Evolutionary conservation across 35 echinoderm and acorn worm species (phyloP).

Genomic region (Diadema setosum): DNA sequence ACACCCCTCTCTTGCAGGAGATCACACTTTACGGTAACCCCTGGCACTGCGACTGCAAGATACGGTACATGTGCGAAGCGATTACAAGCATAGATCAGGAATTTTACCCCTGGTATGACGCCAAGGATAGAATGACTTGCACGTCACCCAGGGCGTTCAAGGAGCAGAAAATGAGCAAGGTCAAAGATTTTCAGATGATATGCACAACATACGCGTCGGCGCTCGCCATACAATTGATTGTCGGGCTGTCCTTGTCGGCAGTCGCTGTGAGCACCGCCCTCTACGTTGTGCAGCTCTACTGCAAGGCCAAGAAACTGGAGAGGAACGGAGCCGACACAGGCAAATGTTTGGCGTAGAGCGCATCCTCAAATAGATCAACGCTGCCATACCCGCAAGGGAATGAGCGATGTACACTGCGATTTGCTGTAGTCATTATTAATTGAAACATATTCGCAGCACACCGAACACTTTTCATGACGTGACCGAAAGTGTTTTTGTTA

Average conservation of each 20-base stretch:
- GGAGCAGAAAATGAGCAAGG: neutral
- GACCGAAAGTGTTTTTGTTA: no score
- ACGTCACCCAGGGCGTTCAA: neutral
- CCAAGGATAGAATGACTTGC: neutral
- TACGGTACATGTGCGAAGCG: slow-evolving; percentile 47
- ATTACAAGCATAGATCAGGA: neutral
- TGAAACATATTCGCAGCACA: no score
- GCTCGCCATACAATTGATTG: slow-evolving; percentile 71
- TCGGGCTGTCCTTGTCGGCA: slow-evolving; percentile 68
- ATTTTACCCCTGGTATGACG: neutral
- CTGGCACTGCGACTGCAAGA: slow-evolving; percentile 73
- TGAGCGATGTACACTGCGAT: no score
- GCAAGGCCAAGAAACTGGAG: slow-evolving; percentile 78
- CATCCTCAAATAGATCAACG: no score
- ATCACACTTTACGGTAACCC: slow-evolving; percentile 36
- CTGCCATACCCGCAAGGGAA: no score
- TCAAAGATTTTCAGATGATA: slow-evolving; percentile 50
- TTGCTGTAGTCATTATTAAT: no score
- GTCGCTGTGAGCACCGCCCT: slow-evolving; percentile 54
- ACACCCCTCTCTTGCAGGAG: neutral
- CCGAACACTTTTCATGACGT: no score
- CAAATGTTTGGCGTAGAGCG: slow-evolving; percentile 57
- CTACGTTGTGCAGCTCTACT: slow-evolving; percentile 70
- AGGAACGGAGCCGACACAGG: slow-evolving; percentile 50
- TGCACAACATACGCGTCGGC: slow-evolving; percentile 65